Conservation (phyloP, 2,797 vertebrate species). For the Mormyrus proboscirostris region DNA sequence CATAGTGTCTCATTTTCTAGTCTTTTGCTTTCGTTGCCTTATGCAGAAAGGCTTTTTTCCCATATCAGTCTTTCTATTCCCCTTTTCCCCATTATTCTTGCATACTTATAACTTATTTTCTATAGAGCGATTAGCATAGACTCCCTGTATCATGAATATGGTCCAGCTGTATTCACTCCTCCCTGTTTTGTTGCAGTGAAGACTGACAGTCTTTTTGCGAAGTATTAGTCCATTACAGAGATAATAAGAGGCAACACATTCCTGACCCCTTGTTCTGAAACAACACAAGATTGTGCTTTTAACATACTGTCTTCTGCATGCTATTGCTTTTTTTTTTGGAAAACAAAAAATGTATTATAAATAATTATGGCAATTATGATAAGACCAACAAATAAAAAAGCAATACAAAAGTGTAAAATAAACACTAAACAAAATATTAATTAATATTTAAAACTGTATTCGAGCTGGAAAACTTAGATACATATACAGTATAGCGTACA, state of each 20-base stretch:
- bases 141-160: slow-evolving; percentile 4
- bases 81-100: background rate
- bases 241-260: slow-evolving; percentile 64
- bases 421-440: slow-evolving; percentile 54
- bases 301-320: slow-evolving; percentile 81
- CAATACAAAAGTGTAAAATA: slow-evolving; percentile 68
- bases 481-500: slow-evolving; percentile 64
- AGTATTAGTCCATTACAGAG: slow-evolving; percentile 72
- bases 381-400: slow-evolving; percentile 56
- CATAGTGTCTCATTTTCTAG: background rate
- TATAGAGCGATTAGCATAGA: background rate
- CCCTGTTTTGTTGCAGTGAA: slow-evolving; percentile 32
- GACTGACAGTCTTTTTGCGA: slow-evolving; percentile 42
- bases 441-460: slow-evolving; percentile 60
- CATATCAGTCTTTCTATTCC: background rate
- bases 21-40: background rate
- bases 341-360: slow-evolving; percentile 68
- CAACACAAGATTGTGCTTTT: slow-evolving; percentile 85
- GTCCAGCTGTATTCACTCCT: slow-evolving; percentile 14
- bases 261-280: slow-evolving; percentile 62
- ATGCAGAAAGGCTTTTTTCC: background rate
- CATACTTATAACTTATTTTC: background rate
- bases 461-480: slow-evolving; percentile 55
- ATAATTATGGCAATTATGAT: slow-evolving; percentile 51
- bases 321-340: slow-evolving; percentile 81